Conservation (phyloP, 2,113 vertebrate genomes). For the Labeo rohita region DNA sequence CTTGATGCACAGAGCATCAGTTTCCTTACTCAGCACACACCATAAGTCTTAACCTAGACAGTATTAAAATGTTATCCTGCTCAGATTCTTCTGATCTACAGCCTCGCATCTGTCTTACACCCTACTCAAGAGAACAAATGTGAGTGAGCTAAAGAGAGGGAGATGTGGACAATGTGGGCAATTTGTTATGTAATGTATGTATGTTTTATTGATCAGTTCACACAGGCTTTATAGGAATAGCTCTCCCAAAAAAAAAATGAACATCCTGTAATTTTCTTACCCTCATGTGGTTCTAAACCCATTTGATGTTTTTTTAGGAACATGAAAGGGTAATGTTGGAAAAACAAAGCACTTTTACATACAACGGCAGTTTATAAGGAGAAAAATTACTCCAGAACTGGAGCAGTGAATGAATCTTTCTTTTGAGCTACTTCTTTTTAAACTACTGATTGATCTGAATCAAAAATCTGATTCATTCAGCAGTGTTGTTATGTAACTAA, state of each 20-base stretch:
- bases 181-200: slow-evolving; percentile 32
- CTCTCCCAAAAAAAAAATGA: neutral
- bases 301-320: neutral
- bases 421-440: neutral
- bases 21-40: slow-evolving; percentile 39
- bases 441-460: neutral
- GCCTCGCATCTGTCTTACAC: neutral
- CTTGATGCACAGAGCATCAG: slow-evolving; percentile 23
- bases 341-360: neutral
- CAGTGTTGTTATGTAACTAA: neutral
- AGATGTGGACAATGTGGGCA: neutral
- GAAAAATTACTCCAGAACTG: neutral
- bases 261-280: neutral
- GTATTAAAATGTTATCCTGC: slow-evolving; percentile 38
- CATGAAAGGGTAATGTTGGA: neutral
- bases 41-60: neutral
- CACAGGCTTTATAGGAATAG: neutral
- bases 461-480: neutral
- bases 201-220: slow-evolving; percentile 47
- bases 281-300: neutral
- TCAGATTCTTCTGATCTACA: neutral
- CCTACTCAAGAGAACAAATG: neutral
- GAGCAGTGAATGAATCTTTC: neutral
- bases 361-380: neutral
- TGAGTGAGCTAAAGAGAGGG: slow-evolving; percentile 6